Conservation (phyloP, 1,140 invertebrate genomes). For the Trichoplusia ni region DNA sequence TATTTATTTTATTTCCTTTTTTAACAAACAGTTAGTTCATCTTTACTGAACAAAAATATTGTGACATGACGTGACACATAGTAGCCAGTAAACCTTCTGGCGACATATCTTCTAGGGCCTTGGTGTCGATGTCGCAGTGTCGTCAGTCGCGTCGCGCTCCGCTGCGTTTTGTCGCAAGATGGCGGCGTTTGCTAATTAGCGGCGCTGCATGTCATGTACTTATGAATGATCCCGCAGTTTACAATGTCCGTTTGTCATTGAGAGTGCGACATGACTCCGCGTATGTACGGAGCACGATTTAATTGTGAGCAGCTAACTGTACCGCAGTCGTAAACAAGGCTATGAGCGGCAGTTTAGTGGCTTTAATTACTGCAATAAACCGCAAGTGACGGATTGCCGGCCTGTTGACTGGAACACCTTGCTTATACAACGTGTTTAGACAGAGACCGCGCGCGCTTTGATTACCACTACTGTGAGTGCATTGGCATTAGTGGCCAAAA, state of each 20-base stretch:
- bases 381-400: not conserved
- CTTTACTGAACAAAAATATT: too few species aligned
- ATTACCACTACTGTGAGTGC: too few species aligned
- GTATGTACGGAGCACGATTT: not conserved
- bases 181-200: conserved; percentile 13
- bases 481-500: too few species aligned
- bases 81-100: not conserved
- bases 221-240: conserved; percentile 8
- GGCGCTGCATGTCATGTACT: not conserved
- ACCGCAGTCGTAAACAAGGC: not conserved
- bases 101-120: not conserved
- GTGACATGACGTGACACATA: too few species aligned
- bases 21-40: too few species aligned
- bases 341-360: not conserved
- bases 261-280: too few species aligned
- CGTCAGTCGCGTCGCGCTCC: conserved; percentile 2
- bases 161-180: not conserved
- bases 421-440: too few species aligned
- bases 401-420: not conserved
- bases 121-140: not conserved
- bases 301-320: not conserved
- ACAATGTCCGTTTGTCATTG: not conserved
- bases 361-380: not conserved
- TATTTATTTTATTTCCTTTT: too few species aligned
- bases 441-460: too few species aligned